A percentile compares a stretch with the other conserved stretches of the same genome.
Evolutionary conservation across 2,888 invertebrate genomes (phyloP).

Genomic region (Dryocosmus kuriphilus): DNA sequence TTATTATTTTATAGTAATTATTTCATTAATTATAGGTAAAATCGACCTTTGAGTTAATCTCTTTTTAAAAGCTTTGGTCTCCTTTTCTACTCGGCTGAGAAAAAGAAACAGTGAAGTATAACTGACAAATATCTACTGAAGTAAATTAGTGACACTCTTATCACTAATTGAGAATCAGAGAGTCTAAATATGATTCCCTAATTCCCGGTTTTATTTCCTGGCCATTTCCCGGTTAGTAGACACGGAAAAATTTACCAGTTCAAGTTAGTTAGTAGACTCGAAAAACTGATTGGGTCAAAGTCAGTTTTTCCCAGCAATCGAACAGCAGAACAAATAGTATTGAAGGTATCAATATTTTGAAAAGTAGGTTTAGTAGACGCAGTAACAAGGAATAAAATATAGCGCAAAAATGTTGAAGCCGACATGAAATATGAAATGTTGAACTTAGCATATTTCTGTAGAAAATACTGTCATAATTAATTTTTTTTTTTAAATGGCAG

Average conservation of each 20-base stretch:
- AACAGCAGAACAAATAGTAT: too few relatives aligned
- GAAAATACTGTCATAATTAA: constrained; percentile 2
- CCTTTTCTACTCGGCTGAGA: not conserved
- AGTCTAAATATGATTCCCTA: too few relatives aligned
- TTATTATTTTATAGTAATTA: not conserved
- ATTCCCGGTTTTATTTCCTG: too few relatives aligned
- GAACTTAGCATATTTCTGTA: not conserved
- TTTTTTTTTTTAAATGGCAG: not conserved
- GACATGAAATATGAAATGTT: too few relatives aligned
- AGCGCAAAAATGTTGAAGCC: constrained; percentile 19
- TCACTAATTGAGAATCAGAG: too few relatives aligned
- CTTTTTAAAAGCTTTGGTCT: constrained; percentile 8
- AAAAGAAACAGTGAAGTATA: constrained; percentile 2
- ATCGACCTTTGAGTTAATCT: constrained; percentile 27
- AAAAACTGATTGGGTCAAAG: too few relatives aligned
- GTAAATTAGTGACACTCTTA: too few relatives aligned
- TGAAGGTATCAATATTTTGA: not conserved
- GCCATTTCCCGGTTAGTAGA: too few relatives aligned
- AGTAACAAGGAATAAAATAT: not conserved
- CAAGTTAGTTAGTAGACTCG: too few relatives aligned
- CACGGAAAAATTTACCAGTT: too few relatives aligned
- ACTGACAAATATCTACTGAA: too few relatives aligned
- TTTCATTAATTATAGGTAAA: not conserved
- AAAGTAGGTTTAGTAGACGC: constrained; percentile 20
- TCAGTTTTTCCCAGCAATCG: constrained; percentile 1